A percentile compares a stretch with the other conserved stretches of the same genome.
phyloP scores from a whole-genome alignment of 2,113 vertebrate species.

The Vicugna pacos region DNA sequence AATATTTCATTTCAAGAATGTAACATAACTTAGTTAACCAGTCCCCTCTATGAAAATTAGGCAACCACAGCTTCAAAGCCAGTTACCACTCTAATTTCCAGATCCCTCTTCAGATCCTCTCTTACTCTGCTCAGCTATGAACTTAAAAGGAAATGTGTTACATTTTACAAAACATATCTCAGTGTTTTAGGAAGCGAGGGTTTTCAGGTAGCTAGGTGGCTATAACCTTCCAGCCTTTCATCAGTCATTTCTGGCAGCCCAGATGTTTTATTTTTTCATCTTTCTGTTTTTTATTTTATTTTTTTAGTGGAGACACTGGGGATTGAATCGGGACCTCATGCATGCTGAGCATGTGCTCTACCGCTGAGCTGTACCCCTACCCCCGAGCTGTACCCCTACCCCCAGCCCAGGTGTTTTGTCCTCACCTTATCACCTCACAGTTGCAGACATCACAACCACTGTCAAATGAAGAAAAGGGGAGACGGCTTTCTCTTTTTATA shows the following conservation, averaged over 20 bases:
- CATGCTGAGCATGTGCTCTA: too few relatives aligned
- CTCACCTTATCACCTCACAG: background rate
- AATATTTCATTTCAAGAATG: slow-evolving; percentile 13
- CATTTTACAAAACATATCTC: background rate
- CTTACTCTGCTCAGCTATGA: background rate
- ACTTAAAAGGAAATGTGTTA: background rate
- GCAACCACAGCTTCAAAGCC: background rate
- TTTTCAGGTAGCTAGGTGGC: background rate
- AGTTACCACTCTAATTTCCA: slow-evolving; percentile 24
- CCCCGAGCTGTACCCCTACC: too few relatives aligned
- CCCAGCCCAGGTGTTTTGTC: background rate
- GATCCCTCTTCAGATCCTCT: background rate
- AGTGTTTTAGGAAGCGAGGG: background rate
- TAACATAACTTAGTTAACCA: background rate
- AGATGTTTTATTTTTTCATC: background rate
- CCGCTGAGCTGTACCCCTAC: too few relatives aligned
- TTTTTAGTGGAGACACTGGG: too few relatives aligned
- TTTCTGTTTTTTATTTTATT: too few relatives aligned
- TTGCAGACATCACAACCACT: background rate
- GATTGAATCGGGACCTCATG: too few relatives aligned
- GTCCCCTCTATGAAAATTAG: background rate
- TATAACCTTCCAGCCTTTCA: background rate
- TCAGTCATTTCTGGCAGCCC: background rate
- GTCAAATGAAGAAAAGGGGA: background rate
- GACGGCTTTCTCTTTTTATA: background rate